These are phyloP conservation scores for Hipposideros armiger DNA, from an alignment of 2,113 vertebrate genomes.

Conservation along the genomic window DNA sequence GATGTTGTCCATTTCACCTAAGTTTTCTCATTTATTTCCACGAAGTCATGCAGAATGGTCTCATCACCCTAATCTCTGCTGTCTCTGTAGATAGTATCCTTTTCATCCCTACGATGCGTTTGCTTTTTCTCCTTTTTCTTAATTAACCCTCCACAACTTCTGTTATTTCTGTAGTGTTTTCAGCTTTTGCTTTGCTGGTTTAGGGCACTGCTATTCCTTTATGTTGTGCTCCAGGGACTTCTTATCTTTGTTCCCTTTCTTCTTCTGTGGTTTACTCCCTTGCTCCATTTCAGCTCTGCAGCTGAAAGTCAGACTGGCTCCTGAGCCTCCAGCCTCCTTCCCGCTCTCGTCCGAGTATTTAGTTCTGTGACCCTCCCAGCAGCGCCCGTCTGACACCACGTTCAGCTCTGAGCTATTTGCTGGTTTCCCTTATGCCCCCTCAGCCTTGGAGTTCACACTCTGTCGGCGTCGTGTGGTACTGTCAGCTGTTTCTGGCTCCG, in stretches of 20 bases:
- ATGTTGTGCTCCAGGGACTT: background rate
- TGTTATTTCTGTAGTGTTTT: background rate
- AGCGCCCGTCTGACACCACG: rapidly evolving
- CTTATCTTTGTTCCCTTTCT: background rate
- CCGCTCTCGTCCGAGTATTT: rapidly evolving
- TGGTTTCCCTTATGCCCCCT: rapidly evolving
- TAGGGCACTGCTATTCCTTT: background rate
- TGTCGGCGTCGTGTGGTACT: rapidly evolving
- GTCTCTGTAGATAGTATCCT: rapidly evolving
- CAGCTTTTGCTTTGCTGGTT: background rate
- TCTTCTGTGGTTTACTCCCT: background rate
- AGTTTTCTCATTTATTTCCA: background rate
- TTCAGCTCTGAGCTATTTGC: background rate
- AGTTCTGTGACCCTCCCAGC: rapidly evolving
- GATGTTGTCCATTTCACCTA: rapidly evolving
- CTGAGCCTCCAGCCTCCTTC: rapidly evolving
- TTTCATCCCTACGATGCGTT: too few relatives aligned
- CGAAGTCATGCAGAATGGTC: rapidly evolving
- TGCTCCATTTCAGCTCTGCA: background rate
- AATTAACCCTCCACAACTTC: too few relatives aligned
- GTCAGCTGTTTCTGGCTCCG: background rate
- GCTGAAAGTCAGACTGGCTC: background rate
- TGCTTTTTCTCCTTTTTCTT: background rate
- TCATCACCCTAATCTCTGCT: rapidly evolving
- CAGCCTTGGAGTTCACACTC: background rate